Base-by-base conservation (phyloP, 2,888 invertebrate species). In the Craniophora ligustri region DNA sequence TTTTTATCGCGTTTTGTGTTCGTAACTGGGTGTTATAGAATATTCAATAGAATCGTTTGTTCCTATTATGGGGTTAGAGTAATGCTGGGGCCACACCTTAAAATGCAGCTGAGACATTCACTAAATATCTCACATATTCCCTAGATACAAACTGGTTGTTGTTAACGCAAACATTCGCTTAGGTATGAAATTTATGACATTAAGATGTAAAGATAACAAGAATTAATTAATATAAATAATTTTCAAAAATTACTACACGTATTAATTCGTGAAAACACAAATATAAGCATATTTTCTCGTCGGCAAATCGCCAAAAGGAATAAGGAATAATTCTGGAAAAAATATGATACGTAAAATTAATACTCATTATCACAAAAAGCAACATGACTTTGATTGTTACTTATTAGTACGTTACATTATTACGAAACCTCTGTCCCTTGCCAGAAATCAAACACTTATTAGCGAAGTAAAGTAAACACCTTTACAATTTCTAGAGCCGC, bases 1-100 rank as follows among this genome's bases (percentile, higher is more conserved):
- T 53, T 74, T 61, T 65, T 66, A 85, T 82, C 77, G 72, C 72
- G 19, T 48, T 58, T 57, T 45, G 48, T 64, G 41, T 67, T 64
- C 32, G 42, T 45, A 60, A 64, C 53, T 67, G 45, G 34, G 58
- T 64, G 36, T 67, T 67, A 61, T 61, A 49, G 48, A 64, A 67
- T 64, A 64, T 67, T 61, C 41, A 64, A 54, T 14, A 30, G 60
- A 23, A 62, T 66, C 66, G 62, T 50, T 62, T 65, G 49, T 61
- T 18, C 50, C 50, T 49, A 39, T 58, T 58, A 59, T 50, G 66
- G 59, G 18, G 26, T 36, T 44, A 40, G 19, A 32, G 36, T 44
- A 45, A 31, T n/a, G 56, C 63, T 44, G 1, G 39, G 39, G 23
- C 2, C 55, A 45, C 45, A 59, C 31, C 6, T 18, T 23, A 23